Percentiles rank a stretch among this genome's conserved stretches.
Evolutionary conservation across 2,888 invertebrate species (phyloP).

Genomic region (Meiosimyza platycephala): DNA sequence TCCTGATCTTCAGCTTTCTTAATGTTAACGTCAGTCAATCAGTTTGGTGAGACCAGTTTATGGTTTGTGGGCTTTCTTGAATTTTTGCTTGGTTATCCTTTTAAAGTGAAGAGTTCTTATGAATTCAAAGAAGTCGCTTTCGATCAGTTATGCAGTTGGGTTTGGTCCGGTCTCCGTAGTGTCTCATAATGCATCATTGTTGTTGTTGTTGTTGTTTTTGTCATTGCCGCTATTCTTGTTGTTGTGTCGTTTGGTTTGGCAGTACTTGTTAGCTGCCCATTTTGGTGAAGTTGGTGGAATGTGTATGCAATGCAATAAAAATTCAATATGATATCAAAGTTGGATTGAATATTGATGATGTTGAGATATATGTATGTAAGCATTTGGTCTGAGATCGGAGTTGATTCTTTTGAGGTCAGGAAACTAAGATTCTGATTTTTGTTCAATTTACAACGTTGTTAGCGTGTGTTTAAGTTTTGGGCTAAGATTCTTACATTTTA

Average conservation of each 20-base stretch:
- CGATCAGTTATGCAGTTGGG: not conserved
- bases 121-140: conserved; percentile 1
- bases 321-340: conserved; percentile 19
- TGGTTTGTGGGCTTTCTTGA: conserved; percentile 16
- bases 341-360: conserved; percentile 7
- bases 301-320: conserved; percentile 6
- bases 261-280: not conserved
- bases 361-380: not conserved
- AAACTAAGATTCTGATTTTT: too few relatives aligned
- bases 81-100: not conserved
- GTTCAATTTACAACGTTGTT: too few relatives aligned
- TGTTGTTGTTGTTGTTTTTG: not conserved
- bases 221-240: not conserved
- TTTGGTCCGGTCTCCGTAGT: conserved; percentile 15
- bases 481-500: too few relatives aligned
- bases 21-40: conserved; percentile 14
- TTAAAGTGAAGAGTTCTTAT: not conserved
- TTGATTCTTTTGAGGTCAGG: too few relatives aligned
- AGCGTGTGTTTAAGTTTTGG: too few relatives aligned
- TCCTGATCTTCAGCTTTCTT: conserved; percentile 21
- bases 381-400: too few relatives aligned
- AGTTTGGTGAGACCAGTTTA: conserved; percentile 23
- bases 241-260: conserved; percentile 7
- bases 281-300: not conserved
- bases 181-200: conserved; percentile 7